Evolutionary conservation across 2,888 invertebrate genomes (phyloP).

Genomic region (Hartigia nigra): DNA sequence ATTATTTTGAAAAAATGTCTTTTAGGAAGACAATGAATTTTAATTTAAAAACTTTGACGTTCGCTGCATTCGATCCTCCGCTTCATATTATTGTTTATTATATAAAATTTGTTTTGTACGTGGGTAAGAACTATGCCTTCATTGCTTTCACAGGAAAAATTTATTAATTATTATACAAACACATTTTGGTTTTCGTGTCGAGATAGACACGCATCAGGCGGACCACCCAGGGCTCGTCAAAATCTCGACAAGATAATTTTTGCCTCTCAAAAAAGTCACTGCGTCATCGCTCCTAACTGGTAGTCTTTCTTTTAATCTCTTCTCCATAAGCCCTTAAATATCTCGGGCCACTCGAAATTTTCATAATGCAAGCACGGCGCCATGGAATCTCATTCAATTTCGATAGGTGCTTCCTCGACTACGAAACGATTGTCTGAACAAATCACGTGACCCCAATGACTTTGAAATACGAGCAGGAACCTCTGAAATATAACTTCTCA

Average conservation of each 20-base stretch:
- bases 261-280: conserved; percentile 60
- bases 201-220: conserved; percentile 21
- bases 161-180: conserved; percentile 15
- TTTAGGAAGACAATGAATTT: too few relatives aligned
- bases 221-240: conserved; percentile 60
- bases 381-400: conserved; percentile 30
- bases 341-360: conserved; percentile 54
- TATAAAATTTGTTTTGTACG: neutral
- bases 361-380: conserved; percentile 43
- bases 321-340: conserved; percentile 48
- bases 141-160: conserved; percentile 4
- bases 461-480: neutral
- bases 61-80: neutral
- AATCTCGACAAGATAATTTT: conserved; percentile 58
- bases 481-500: neutral
- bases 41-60: neutral
- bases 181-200: conserved; percentile 7
- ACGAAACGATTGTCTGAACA: neutral
- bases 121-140: neutral
- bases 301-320: conserved; percentile 64
- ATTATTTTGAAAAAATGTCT: too few relatives aligned
- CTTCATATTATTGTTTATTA: neutral
- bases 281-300: conserved; percentile 65
- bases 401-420: conserved; percentile 19
- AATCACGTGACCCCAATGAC: neutral